Base-by-base conservation (phyloP, 2,113 vertebrate species). In the Entomyzon cyanotis region DNA sequence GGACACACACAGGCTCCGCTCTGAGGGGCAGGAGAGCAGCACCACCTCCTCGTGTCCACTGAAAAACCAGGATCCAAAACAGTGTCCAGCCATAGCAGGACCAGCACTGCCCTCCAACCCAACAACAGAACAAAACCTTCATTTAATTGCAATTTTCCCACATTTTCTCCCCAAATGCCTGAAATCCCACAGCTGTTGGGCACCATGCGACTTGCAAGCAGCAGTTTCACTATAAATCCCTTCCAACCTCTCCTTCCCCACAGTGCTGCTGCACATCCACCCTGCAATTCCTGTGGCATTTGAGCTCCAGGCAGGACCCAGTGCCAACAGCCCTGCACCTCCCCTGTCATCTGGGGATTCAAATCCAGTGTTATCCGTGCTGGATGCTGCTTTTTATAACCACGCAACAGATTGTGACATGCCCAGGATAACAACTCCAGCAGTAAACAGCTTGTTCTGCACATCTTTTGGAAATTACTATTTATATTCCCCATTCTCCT, bases 51-150 rank as follows among this genome's bases (percentile, higher is more conserved):
- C 7, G 0, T 5, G 44, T 12, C 31, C 80, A 15, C 10, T 8
- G 2, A 3, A 20, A 70, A 37, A 2, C 10, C 55, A 22, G 8
- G 7, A 8, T 11, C 70, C 42, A 25, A 22, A 60, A 30, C 67
- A 7, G 3, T 2, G n/a, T 3, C 31, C 28, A 35, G 42, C 50
- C 37, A 22, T 37, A 49, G 59, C 37, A 52, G 50, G 75, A 11
- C 11, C 65, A 59, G 37, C 17, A 11, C 39, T 1, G 31, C 49
- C 67, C 68, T 49, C 23, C 50, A 19, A 27, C 42, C 20, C 63
- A 23, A 22, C 13, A 6, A 3, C 1, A 2, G 0, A 31, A 41
- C 23, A 6, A 15, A 77, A 6, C 10, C 0, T 6, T 5, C 6
- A 9, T 2, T 33, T 3, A 12, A 31, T 0, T 35, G 44, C 70